A percentile compares a stretch with the other conserved stretches of the same genome.
phyloP scores from a whole-genome alignment of 2,888 invertebrate species.

The Melanophora roralis region DNA sequence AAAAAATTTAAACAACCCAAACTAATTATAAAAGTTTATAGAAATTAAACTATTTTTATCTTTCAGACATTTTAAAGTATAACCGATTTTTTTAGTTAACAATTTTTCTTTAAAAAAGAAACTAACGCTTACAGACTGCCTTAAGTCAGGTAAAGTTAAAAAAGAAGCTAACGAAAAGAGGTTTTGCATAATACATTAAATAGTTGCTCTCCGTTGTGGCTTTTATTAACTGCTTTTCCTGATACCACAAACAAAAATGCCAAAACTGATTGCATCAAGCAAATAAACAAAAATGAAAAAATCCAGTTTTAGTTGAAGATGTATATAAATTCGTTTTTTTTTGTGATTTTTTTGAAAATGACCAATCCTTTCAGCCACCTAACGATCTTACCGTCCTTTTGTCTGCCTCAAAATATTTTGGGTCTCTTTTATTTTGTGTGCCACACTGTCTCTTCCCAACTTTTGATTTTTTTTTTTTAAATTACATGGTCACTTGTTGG shows the following conservation, averaged over 20 bases:
- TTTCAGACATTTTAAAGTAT: no score
- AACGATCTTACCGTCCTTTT: constrained; percentile 1
- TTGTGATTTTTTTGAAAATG: neutral
- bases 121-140: constrained; percentile 18
- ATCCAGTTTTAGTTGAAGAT: constrained; percentile 29
- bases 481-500: constrained; percentile 27
- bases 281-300: neutral
- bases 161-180: constrained; percentile 7
- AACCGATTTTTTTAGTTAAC: no score
- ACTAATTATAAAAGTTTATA: no score
- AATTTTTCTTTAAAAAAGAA: no score
- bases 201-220: neutral
- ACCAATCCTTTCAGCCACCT: neutral
- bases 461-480: neutral
- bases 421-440: neutral
- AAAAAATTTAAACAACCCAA: no score
- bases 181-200: constrained; percentile 46
- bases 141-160: neutral
- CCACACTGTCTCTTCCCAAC: neutral
- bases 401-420: neutral
- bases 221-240: constrained; percentile 6
- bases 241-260: constrained; percentile 16
- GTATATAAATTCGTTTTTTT: constrained; percentile 3
- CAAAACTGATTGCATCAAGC: constrained; percentile 4
- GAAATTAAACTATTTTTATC: no score